Evolutionary conservation across 2,113 vertebrate genomes (phyloP), one percentile per base, ranked within the genome.

Genomic region (Lagopus muta): DNA sequence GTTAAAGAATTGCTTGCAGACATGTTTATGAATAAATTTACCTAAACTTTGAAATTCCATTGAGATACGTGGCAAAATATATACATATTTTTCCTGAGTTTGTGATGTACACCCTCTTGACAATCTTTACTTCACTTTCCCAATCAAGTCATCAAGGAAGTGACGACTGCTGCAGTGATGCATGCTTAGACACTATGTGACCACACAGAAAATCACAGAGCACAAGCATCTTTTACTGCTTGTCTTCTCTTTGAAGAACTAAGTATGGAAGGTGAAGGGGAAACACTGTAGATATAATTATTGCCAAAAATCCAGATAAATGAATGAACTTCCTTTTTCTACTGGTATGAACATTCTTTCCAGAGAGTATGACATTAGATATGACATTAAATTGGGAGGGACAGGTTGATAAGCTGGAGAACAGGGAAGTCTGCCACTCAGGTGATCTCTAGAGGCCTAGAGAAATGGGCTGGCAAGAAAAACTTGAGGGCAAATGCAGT

Each of bases 231-330:
- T 85, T 79, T 27, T 70, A 76, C 79, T 79, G 67, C 89, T 82
- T 65, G 75, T 87, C 62, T 65, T 62, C 57, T 60, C 36, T 82
- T 79, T 86, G 78, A 88, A 85, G 87, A 80, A 62, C 36, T 54
- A 48, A 89, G 45, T 70, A 42, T 24, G 45, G 69, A 50, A 95
- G 55, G 90, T 6, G 9, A 91, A 95, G 48, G 40, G 36, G 42
- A 38, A 89, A 82, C 70, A 65, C 71, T 69, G 65, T 3, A 93
- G 75, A 55, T 36, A 34, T 82, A 94, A 95, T 92, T 87, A 85
- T 74, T 88, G 90, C 82, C 90, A 94, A 66, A 95, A 94, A 22
- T 88, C 71, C 60, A 88, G 82, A 94, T 73, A 91, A 88, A 95
- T 77, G 57, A 91, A 95, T 85, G 78, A 82, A 91, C 54, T 89